Evolutionary conservation across 2,888 invertebrate genomes (phyloP).

Genomic region (Tethea ocularis): DNA sequence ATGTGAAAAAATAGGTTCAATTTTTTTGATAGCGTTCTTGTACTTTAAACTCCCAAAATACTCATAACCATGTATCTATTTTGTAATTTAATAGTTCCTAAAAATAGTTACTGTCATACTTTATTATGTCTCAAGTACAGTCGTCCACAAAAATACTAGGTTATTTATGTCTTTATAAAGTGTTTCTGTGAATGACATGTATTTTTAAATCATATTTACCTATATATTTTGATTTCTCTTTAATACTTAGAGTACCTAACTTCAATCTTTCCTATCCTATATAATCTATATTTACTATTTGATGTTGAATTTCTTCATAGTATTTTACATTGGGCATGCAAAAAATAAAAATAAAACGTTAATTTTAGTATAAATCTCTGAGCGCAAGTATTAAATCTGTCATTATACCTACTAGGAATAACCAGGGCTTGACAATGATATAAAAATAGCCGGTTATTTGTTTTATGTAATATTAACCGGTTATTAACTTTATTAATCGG

Average conservation of each 20-base stretch:
- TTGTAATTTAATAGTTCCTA: conserved; percentile 28
- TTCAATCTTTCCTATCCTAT: conserved; percentile 27
- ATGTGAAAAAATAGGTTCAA: no score
- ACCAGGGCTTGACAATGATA: no score
- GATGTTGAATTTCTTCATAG: conserved; percentile 21
- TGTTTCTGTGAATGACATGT: no score
- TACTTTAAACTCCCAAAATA: no score
- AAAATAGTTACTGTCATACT: conserved; percentile 30
- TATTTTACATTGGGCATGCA: not conserved
- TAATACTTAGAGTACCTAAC: conserved; percentile 25
- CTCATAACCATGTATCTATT: not conserved
- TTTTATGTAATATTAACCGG: no score
- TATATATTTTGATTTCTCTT: conserved; percentile 27
- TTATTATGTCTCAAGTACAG: conserved; percentile 22
- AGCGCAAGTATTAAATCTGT: no score
- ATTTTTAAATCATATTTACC: no score
- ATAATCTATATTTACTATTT: conserved; percentile 22
- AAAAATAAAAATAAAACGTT: no score
- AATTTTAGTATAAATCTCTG: no score
- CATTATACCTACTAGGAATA: no score
- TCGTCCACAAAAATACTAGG: conserved; percentile 11
- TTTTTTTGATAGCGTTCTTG: not conserved
- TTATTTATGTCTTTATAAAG: not conserved
- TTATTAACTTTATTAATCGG: no score
- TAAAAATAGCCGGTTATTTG: no score